Percentiles rank a stretch among this genome's conserved stretches.
phyloP scores from a whole-genome alignment of 2,888 invertebrate genomes.

The Torymus tubicola region DNA sequence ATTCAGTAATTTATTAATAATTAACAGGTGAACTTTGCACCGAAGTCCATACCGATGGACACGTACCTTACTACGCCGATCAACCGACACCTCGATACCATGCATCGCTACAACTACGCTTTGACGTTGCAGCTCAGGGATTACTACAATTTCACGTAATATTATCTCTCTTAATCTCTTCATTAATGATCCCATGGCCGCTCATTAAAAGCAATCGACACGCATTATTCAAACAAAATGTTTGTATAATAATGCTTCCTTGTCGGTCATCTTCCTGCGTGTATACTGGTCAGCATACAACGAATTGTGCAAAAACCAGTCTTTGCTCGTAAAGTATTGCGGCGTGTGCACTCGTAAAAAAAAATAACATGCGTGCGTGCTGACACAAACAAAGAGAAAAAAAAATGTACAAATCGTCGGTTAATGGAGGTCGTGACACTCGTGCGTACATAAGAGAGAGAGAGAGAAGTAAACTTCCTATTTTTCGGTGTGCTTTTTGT shows the following conservation, averaged over 20 bases:
- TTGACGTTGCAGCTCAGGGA: slow-evolving; percentile 80
- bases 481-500: too few relatives aligned
- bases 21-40: slow-evolving; percentile 63
- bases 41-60: slow-evolving; percentile 61
- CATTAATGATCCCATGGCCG: background rate
- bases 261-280: background rate
- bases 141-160: slow-evolving; percentile 83
- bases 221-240: background rate
- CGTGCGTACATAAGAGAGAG: too few relatives aligned
- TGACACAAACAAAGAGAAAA: too few relatives aligned
- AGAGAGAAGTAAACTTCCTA: too few relatives aligned
- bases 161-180: slow-evolving; percentile 5
- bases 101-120: slow-evolving; percentile 82
- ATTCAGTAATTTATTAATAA: too few relatives aligned
- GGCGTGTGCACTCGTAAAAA: too few relatives aligned
- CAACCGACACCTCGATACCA: slow-evolving; percentile 79
- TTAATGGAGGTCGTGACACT: too few relatives aligned
- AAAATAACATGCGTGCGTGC: too few relatives aligned
- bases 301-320: background rate
- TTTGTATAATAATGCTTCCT: slow-evolving; percentile 17
- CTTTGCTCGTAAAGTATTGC: too few relatives aligned
- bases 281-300: too few relatives aligned
- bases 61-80: slow-evolving; percentile 78
- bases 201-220: too few relatives aligned
- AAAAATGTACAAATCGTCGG: too few relatives aligned